Conservation (phyloP, 2,797 vertebrate species). For the Astyanax mexicanus region DNA sequence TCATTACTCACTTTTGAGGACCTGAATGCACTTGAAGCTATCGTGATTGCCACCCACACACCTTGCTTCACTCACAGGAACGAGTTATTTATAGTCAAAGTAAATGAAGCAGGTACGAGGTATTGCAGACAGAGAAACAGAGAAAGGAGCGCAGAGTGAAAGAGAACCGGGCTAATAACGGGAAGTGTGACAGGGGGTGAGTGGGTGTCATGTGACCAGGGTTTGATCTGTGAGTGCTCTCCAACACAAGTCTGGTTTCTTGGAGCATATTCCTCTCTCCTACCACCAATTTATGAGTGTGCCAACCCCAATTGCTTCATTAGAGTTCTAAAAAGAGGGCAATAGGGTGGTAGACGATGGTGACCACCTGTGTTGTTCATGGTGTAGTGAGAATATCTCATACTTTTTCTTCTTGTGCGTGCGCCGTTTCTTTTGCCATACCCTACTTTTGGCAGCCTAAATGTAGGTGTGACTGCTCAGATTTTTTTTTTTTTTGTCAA, state of each 20-base stretch:
- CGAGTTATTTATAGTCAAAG: slow-evolving; percentile 2
- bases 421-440: no score
- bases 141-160: slow-evolving; percentile 26
- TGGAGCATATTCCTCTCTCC: slow-evolving; percentile 33
- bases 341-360: slow-evolving; percentile 49
- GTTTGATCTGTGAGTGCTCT: slow-evolving; percentile 14
- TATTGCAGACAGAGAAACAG: neutral
- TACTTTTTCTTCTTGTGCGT: no score
- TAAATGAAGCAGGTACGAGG: slow-evolving; percentile 13
- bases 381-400: no score
- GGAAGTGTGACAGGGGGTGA: slow-evolving; percentile 38
- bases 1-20: slow-evolving; percentile 6
- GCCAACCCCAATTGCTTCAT: slow-evolving; percentile 15
- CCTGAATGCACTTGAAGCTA: slow-evolving; percentile 4
- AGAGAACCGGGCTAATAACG: slow-evolving; percentile 41
- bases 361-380: no score
- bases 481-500: no score
- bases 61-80: neutral
- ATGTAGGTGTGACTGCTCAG: no score
- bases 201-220: slow-evolving; percentile 50
- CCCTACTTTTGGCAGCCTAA: no score
- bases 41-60: slow-evolving; percentile 4
- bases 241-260: slow-evolving; percentile 47
- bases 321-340: slow-evolving; percentile 56
- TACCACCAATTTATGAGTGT: no score